Evolutionary conservation across 2,797 vertebrate genomes (phyloP).

Genomic region (Artibeus jamaicensis): DNA sequence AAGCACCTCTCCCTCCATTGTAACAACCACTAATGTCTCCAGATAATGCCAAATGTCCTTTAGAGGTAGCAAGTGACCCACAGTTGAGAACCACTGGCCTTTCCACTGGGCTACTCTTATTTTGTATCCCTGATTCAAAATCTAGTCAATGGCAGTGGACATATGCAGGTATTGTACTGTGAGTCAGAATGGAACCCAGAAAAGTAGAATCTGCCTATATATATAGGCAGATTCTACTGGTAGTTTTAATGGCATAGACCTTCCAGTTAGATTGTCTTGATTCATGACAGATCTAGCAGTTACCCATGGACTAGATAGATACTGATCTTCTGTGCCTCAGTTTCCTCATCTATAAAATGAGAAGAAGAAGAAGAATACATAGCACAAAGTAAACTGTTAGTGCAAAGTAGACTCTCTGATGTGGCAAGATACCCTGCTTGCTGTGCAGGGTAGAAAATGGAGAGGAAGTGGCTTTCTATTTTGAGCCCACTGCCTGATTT

Average conservation of each 20-base stretch:
- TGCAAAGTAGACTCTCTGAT: not conserved
- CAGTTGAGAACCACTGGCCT: not conserved
- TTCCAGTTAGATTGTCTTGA: not conserved
- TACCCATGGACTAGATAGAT: not conserved
- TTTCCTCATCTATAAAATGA: constrained; percentile 15
- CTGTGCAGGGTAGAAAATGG: not conserved
- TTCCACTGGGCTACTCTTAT: not conserved
- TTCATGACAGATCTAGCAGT: not conserved
- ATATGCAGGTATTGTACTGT: not conserved
- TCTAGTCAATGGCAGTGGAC: not conserved
- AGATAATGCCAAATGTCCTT: not conserved
- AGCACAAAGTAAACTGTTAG: not conserved
- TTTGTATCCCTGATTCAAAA: not conserved
- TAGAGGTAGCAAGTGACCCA: accelerated
- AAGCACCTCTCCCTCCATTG: not conserved
- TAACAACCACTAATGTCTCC: not conserved
- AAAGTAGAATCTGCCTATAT: not conserved
- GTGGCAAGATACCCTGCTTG: not conserved
- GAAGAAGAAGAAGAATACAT: not conserved
- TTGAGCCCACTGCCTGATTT: not conserved
- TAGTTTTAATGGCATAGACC: not conserved
- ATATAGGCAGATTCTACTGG: no score
- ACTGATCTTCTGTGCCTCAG: not conserved
- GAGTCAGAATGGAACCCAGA: not conserved
- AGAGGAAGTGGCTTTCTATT: not conserved